A percentile compares a stretch with the other conserved stretches of the same genome.
Evolutionary conservation across 2,113 vertebrate species (phyloP).

Genomic region (Orthonyx spaldingii): DNA sequence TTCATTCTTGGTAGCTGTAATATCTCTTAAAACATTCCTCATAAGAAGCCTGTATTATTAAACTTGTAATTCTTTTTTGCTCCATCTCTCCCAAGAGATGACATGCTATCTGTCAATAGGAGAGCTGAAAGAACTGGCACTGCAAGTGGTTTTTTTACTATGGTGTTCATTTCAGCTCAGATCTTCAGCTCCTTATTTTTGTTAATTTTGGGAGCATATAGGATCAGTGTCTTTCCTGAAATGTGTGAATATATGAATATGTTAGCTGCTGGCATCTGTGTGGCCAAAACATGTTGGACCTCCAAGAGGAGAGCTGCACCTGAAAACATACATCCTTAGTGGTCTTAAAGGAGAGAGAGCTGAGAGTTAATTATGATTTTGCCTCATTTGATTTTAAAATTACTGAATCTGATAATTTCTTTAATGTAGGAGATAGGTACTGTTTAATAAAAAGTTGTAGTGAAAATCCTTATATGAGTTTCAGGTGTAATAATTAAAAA

Average conservation of each 20-base stretch:
- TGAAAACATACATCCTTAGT: not conserved
- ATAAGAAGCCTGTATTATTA: not conserved
- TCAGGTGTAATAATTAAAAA: not conserved
- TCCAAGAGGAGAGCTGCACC: not conserved
- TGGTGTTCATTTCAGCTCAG: not conserved
- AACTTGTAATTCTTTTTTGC: not conserved
- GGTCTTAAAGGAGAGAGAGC: not conserved
- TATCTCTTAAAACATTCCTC: not conserved
- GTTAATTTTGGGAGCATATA: not conserved
- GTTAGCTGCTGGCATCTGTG: not conserved
- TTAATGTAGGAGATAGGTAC: not conserved
- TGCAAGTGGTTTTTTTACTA: fast-evolving
- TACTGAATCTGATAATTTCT: not conserved
- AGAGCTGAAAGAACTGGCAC: not conserved
- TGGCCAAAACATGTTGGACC: not conserved
- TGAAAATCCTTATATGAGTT: not conserved
- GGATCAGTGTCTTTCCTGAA: not conserved
- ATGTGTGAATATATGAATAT: not conserved
- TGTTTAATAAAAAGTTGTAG: not conserved
- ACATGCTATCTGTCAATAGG: not conserved
- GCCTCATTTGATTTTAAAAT: not conserved
- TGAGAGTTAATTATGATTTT: not conserved
- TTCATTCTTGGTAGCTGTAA: not conserved
- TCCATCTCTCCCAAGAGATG: not conserved
- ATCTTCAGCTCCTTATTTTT: not conserved